Evolutionary conservation across 2,113 vertebrate genomes (phyloP), one percentile per base, ranked within the genome.

Genomic region (Megalops atlanticus): DNA sequence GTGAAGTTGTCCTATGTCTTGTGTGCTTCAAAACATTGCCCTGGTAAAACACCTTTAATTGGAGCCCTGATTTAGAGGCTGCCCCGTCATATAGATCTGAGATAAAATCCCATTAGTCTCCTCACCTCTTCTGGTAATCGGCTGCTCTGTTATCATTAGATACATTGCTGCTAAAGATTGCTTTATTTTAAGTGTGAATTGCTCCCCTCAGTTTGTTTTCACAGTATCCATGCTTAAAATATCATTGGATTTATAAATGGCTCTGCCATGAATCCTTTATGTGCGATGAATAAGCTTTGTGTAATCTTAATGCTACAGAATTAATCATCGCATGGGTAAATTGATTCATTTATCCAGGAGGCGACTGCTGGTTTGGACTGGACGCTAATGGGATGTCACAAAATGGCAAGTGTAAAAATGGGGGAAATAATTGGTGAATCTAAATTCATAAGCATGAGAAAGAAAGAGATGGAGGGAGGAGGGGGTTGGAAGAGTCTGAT

Each of bases 191-290:
- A 64, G n/a, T 64, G n/a, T 31, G n/a, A 64, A 64, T 5, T n/a
- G 58, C 58, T n/a, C 58, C 58, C 24, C 24, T 64, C 58, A 71
- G 78, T 72, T 79, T 49, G 41, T 71, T 71, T 71, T 79, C 38
- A 36, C 35, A 71, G 39, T 11, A 79, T 14, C 39, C 16, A 49
- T 49, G 33, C 43, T 49, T 79, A 71, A 71, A n/a, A 45, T 79
- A 27, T 72, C 78, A 79, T 71, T 79, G 68, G 64, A 24, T 49
- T 47, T 72, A 71, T 72, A 71, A 79, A 79, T 79, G 77, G 27
- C 64, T 70, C 39, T 27, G 27, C 39, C 41, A 35, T 45, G 36
- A 45, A 45, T 79, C 41, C 39, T 71, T 70, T 36, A 79, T 35
- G 27, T 35, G 40, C 24, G 54, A 71, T 79, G 70, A 71, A 79